Percentiles rank a stretch among this genome's conserved stretches.
phyloP scores from a whole-genome alignment of 2,888 invertebrate species.

The Erynnis tages region DNA sequence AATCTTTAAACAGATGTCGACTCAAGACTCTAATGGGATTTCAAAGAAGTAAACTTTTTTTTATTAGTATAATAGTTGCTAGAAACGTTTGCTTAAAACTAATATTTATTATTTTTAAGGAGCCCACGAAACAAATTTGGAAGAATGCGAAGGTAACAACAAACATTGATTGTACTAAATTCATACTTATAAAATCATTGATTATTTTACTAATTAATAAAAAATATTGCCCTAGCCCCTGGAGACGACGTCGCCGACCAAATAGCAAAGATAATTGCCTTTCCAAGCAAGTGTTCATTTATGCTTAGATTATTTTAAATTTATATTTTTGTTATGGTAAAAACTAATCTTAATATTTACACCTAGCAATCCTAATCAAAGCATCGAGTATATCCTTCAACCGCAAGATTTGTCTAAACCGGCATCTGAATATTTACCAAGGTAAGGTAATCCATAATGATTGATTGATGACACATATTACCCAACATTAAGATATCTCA shows the following conservation, averaged over 20 bases:
- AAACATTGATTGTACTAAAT: too few relatives aligned
- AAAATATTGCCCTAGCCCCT: constrained; percentile 48
- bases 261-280: constrained; percentile 38
- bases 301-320: too few relatives aligned
- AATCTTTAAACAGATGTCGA: constrained; percentile 36
- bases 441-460: constrained; percentile 37
- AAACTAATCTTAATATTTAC: background rate
- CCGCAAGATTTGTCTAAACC: constrained; percentile 52
- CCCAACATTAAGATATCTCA: too few relatives aligned
- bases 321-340: background rate
- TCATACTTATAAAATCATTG: too few relatives aligned
- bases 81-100: too few relatives aligned
- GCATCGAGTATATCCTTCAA: constrained; percentile 54
- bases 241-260: constrained; percentile 43
- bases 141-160: constrained; percentile 42
- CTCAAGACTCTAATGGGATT: constrained; percentile 20
- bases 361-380: constrained; percentile 35
- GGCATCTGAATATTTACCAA: constrained; percentile 49
- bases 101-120: constrained; percentile 1
- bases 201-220: background rate
- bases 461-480: too few relatives aligned
- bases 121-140: constrained; percentile 34
- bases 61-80: background rate
- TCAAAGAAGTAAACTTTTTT: constrained; percentile 27
- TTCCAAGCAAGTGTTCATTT: too few relatives aligned